phyloP scores from a whole-genome alignment of 2,797 vertebrate species.

The Anguilla marmorata region DNA sequence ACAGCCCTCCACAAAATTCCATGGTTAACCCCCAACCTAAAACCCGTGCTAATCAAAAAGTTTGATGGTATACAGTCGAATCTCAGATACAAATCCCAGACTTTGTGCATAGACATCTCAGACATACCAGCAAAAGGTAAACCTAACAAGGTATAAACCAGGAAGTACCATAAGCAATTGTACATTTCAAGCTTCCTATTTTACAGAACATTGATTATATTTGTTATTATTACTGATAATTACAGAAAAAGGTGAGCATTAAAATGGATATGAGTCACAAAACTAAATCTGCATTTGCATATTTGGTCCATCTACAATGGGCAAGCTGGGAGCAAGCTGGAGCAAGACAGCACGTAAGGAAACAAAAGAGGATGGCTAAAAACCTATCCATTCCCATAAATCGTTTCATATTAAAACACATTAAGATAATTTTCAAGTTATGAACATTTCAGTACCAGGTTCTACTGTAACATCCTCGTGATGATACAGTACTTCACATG shows the following conservation, averaged over 20 bases:
- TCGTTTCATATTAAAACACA: no score
- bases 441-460: background rate
- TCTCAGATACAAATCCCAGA: background rate
- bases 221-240: background rate
- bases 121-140: background rate
- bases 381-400: no score
- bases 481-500: background rate
- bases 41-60: background rate
- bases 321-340: no score
- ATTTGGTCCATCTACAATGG: no score
- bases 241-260: background rate
- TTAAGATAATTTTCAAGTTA: background rate
- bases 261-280: background rate
- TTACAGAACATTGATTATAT: background rate
- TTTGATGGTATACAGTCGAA: background rate
- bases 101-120: background rate
- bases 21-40: background rate
- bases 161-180: background rate
- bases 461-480: background rate
- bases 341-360: no score
- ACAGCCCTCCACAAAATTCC: background rate
- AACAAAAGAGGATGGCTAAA: no score
- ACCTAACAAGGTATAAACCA: background rate
- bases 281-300: no score
- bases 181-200: background rate